Evolutionary conservation across 2,113 vertebrate genomes (phyloP).

Genomic region (Mormyrus lacerda): DNA sequence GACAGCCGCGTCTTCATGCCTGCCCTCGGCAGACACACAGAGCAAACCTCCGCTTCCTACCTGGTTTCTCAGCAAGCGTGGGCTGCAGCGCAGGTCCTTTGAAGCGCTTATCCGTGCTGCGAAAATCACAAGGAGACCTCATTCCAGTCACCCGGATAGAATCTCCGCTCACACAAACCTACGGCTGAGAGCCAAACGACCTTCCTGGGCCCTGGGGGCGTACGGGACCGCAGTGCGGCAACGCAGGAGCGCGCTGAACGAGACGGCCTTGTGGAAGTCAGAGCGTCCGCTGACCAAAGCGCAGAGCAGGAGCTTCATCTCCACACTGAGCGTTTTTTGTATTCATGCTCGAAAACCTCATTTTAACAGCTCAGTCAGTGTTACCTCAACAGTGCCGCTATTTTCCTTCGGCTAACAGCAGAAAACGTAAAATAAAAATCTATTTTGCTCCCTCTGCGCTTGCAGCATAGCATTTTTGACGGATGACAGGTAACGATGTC

Average conservation of each 20-base stretch:
- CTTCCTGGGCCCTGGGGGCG: background rate
- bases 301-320: background rate
- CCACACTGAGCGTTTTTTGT: background rate
- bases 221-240: background rate
- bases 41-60: slow-evolving; percentile 43
- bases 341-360: background rate
- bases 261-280: background rate
- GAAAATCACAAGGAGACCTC: slow-evolving; percentile 18
- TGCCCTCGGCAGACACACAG: background rate
- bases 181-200: background rate
- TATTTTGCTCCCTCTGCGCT: background rate
- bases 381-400: background rate
- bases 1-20: background rate
- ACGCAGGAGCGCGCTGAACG: background rate
- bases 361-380: background rate
- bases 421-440: background rate
- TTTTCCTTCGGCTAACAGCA: background rate
- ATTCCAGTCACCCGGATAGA: background rate
- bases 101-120: slow-evolving; percentile 72
- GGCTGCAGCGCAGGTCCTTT: slow-evolving; percentile 65
- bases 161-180: background rate
- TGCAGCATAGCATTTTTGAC: background rate
- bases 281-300: background rate
- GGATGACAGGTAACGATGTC: background rate
- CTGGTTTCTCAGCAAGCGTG: slow-evolving; percentile 66